A percentile compares a stretch with the other conserved stretches of the same genome.
These are phyloP conservation scores for Macrophya alboannulata DNA, from an alignment of 2,888 invertebrate genomes.

Conservation along the genomic window DNA sequence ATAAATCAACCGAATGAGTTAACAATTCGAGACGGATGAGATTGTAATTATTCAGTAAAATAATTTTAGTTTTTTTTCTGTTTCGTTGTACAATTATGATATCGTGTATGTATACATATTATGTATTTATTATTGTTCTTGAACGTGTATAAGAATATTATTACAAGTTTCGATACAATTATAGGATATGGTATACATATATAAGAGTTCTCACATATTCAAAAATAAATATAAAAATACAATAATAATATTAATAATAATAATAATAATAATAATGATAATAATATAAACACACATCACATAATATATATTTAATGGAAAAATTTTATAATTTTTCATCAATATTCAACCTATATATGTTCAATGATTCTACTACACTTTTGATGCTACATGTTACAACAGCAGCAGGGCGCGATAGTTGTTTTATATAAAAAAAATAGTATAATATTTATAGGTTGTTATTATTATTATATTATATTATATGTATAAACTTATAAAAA, in stretches of 20 bases:
- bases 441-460: conserved; percentile 33
- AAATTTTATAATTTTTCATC: not conserved
- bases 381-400: not conserved
- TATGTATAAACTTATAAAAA: conserved; percentile 29
- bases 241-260: conserved; percentile 59
- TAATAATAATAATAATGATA: conserved; percentile 57
- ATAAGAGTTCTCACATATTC: conserved; percentile 63
- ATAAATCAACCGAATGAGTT: no score
- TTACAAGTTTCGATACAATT: conserved; percentile 68
- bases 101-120: not conserved
- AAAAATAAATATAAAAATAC: conserved; percentile 63
- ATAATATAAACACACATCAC: conserved; percentile 64
- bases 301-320: conserved; percentile 37
- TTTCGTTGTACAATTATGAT: not conserved
- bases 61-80: not conserved
- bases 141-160: conserved; percentile 68
- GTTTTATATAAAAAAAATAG: conserved; percentile 42
- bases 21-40: not conserved
- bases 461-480: conserved; percentile 24
- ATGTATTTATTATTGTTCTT: conserved; percentile 67
- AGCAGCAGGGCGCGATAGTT: conserved; percentile 18
- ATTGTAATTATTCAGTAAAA: conserved; percentile 2
- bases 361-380: not conserved
- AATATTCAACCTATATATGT: not conserved
- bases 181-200: conserved; percentile 46